phyloP scores from a whole-genome alignment of 2,888 invertebrate species.

The Brachypalpus laphriformis region DNA sequence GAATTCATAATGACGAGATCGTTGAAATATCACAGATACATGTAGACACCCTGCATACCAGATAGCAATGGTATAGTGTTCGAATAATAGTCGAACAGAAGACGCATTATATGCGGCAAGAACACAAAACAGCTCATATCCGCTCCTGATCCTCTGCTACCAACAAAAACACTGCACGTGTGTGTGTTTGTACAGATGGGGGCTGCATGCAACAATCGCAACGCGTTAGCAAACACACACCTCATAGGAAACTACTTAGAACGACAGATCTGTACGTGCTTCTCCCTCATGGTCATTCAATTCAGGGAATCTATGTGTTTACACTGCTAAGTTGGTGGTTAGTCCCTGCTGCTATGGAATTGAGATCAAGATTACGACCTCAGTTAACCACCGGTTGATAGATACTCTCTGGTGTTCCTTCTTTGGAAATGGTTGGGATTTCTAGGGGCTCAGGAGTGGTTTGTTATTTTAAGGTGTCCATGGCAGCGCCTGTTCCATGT shows the following conservation, averaged over 20 bases:
- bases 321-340: conserved; percentile 48
- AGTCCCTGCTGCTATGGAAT: conserved; percentile 48
- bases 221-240: conserved; percentile 67
- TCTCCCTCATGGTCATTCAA: conserved; percentile 68
- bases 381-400: conserved; percentile 41
- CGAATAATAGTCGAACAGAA: conserved; percentile 59
- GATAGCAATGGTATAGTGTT: conserved; percentile 40
- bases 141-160: conserved; percentile 49
- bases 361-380: conserved; percentile 68
- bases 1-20: conserved; percentile 70
- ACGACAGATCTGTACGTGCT: conserved; percentile 69
- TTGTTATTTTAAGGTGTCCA: too few species aligned
- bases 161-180: background rate
- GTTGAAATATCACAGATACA: conserved; percentile 58
- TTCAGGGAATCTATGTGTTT: conserved; percentile 67
- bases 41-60: conserved; percentile 6
- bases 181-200: conserved; percentile 54
- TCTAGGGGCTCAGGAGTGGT: too few species aligned
- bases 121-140: conserved; percentile 68
- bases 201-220: conserved; percentile 62
- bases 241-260: conserved; percentile 66
- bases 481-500: too few species aligned
- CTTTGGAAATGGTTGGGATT: conserved; percentile 24
- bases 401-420: conserved; percentile 37
- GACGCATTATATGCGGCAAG: conserved; percentile 58